Evolutionary conservation across 2,113 vertebrate genomes (phyloP).

Genomic region (Cyprinodon brontotheroides): DNA sequence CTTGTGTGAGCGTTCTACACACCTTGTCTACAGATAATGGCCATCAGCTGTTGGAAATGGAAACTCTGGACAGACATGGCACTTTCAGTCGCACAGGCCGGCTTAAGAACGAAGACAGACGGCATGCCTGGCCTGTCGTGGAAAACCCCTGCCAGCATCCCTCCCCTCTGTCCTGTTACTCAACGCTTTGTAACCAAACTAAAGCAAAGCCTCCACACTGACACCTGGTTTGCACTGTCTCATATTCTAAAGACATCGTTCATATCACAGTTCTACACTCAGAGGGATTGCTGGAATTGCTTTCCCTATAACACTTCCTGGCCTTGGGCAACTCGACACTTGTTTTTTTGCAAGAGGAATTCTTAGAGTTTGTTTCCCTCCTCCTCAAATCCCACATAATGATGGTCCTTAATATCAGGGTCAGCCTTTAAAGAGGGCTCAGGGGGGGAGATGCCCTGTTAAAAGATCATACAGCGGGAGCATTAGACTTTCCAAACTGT

Average conservation of each 20-base stretch:
- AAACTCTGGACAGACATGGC: slow-evolving; percentile 65
- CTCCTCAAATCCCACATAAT: slow-evolving; percentile 41
- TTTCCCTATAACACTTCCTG: slow-evolving; percentile 8
- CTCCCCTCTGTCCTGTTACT: slow-evolving; percentile 24
- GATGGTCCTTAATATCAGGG: slow-evolving; percentile 20
- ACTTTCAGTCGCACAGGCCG: slow-evolving; percentile 43
- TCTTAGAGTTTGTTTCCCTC: not conserved
- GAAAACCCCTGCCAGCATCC: slow-evolving; percentile 50
- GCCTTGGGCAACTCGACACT: slow-evolving; percentile 8
- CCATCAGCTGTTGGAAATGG: slow-evolving; percentile 78
- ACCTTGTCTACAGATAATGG: slow-evolving; percentile 67
- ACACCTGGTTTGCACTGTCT: slow-evolving; percentile 25
- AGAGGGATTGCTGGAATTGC: slow-evolving; percentile 13
- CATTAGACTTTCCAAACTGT: slow-evolving; percentile 34
- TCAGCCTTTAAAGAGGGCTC: slow-evolving; percentile 43
- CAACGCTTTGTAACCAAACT: slow-evolving; percentile 21
- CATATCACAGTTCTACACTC: not conserved
- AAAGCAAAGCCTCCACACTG: slow-evolving; percentile 18
- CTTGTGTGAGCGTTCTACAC: slow-evolving; percentile 53
- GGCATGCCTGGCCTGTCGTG: slow-evolving; percentile 59
- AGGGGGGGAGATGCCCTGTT: slow-evolving; percentile 41
- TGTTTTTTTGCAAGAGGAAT: slow-evolving; percentile 41
- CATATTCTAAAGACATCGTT: not conserved
- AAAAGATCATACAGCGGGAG: slow-evolving; percentile 42
- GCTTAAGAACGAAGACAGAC: slow-evolving; percentile 64